A percentile compares a stretch with the other conserved stretches of the same genome.
These are phyloP conservation scores for Athetis lepigone DNA, from an alignment of 2,888 invertebrate species.

Conservation along the genomic window DNA sequence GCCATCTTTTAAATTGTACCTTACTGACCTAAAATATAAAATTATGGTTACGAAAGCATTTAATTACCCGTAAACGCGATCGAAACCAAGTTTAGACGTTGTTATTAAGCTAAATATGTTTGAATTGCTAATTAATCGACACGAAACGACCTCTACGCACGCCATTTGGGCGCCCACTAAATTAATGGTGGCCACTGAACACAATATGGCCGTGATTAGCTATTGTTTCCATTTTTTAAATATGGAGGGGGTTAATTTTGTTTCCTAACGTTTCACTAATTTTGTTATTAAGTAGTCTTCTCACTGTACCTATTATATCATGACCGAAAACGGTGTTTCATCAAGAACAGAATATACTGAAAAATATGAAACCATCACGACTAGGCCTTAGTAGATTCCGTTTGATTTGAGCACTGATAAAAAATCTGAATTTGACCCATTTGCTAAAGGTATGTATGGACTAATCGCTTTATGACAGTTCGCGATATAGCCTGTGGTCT, in stretches of 20 bases:
- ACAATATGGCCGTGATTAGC: conserved; percentile 62
- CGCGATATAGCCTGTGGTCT: too few relatives aligned
- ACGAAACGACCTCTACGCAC: conserved; percentile 78
- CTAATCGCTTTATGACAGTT: too few relatives aligned
- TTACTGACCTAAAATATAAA: conserved; percentile 54
- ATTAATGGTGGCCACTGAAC: conserved; percentile 57
- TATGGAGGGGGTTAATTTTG: conserved; percentile 47
- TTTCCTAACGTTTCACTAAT: conserved; percentile 47
- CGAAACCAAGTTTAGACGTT: conserved; percentile 77
- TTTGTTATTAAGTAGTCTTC: too few relatives aligned
- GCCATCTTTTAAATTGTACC: conserved; percentile 53
- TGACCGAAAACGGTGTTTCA: too few relatives aligned
- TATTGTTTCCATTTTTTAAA: conserved; percentile 61
- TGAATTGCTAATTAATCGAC: conserved; percentile 85
- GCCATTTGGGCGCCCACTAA: conserved; percentile 69
- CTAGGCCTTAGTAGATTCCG: too few relatives aligned
- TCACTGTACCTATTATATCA: too few relatives aligned
- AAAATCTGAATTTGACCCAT: too few relatives aligned
- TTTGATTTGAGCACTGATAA: too few relatives aligned
- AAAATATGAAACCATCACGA: too few relatives aligned
- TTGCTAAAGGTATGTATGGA: too few relatives aligned
- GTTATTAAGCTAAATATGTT: conserved; percentile 88
- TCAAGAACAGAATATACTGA: too few relatives aligned
- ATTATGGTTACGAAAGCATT: conserved; percentile 72
- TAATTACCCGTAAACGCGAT: conserved; percentile 79